Percentiles rank a stretch among this genome's conserved stretches.
Conservation (phyloP, 2,888 invertebrate genomes). For the Dynastes tityus region DNA sequence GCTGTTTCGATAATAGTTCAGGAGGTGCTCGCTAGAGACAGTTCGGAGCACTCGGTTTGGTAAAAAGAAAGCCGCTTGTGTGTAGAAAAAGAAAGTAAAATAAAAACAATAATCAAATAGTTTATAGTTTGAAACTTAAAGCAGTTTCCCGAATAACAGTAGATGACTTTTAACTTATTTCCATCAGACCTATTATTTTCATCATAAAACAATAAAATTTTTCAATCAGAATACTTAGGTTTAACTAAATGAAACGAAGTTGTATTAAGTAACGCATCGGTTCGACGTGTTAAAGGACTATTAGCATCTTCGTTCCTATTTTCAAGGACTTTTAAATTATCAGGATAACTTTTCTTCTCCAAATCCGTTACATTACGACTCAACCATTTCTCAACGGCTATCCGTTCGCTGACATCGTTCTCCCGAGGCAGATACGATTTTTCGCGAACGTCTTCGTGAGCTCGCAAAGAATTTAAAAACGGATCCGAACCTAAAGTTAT, state of each 20-base stretch:
- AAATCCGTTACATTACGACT: constrained; percentile 56
- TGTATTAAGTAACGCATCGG: constrained; percentile 67
- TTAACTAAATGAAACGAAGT: constrained; percentile 69
- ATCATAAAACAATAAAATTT: background rate
- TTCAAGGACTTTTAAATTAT: constrained; percentile 59
- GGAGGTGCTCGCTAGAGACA: no score
- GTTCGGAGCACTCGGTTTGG: no score
- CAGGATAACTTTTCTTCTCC: constrained; percentile 51
- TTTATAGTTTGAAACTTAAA: no score
- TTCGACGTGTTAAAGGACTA: constrained; percentile 65
- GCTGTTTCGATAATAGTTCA: no score
- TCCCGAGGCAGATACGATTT: constrained; percentile 46
- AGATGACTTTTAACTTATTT: background rate
- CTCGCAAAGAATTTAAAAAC: constrained; percentile 53
- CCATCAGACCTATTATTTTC: constrained; percentile 14
- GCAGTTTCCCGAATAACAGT: background rate
- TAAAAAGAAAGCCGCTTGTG: no score
- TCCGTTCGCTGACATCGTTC: constrained; percentile 52
- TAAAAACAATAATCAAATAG: no score
- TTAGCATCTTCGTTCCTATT: constrained; percentile 49
- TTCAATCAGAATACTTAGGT: constrained; percentile 59
- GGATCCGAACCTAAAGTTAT: constrained; percentile 64
- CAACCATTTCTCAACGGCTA: constrained; percentile 64
- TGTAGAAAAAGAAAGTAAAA: no score
- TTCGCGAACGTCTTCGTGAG: constrained; percentile 53